phyloP scores from a whole-genome alignment of 2,113 vertebrate genomes.

The Guaruba guarouba region DNA sequence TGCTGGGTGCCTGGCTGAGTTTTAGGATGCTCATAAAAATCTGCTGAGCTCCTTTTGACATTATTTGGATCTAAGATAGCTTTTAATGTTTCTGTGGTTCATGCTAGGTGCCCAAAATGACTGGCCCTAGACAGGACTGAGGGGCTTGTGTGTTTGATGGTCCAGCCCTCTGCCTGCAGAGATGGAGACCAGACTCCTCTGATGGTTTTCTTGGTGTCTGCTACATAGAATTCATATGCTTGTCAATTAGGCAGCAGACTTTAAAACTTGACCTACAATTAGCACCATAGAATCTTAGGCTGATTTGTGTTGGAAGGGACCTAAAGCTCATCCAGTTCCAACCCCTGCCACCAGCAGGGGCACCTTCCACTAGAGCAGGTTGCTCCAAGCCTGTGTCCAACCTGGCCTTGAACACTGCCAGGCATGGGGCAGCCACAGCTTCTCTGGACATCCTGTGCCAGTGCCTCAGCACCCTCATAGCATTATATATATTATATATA shows the following conservation, averaged over 20 bases:
- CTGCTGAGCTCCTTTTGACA: background rate
- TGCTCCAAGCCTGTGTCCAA: background rate
- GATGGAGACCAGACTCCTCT: background rate
- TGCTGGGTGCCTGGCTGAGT: background rate
- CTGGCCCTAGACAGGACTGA: background rate
- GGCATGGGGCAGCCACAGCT: background rate
- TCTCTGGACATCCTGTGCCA: background rate
- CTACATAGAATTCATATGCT: background rate
- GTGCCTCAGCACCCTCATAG: background rate
- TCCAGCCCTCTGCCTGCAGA: background rate
- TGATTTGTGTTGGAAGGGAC: background rate
- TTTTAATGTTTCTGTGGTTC: background rate
- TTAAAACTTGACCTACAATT: background rate
- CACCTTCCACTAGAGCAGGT: background rate
- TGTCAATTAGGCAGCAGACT: background rate
- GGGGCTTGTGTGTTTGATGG: background rate
- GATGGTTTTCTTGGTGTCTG: background rate
- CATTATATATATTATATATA: background rate
- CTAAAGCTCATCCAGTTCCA: background rate
- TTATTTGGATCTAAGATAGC: background rate
- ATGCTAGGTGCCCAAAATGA: background rate
- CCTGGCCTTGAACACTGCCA: background rate
- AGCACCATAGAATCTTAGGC: background rate
- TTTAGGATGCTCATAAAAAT: background rate
- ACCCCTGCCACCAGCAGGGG: background rate